Percentiles rank a stretch among this genome's conserved stretches.
Evolutionary conservation across 2,113 vertebrate genomes (phyloP).

Genomic region (Paradoxurus hermaphroditus): DNA sequence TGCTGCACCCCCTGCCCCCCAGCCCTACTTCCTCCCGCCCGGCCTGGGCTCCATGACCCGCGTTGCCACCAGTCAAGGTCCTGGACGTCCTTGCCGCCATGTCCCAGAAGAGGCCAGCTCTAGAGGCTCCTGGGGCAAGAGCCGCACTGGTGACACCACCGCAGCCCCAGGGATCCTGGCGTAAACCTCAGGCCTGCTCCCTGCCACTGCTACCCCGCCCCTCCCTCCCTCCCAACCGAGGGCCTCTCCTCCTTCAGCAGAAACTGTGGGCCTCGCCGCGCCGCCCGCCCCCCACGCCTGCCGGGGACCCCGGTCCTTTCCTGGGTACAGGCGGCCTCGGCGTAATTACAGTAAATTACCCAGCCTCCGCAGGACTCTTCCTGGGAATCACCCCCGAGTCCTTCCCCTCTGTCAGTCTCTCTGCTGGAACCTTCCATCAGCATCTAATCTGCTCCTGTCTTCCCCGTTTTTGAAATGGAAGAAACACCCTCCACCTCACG

Average conservation of each 20-base stretch:
- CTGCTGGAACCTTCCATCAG: background rate
- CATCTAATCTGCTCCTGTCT: background rate
- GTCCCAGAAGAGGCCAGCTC: background rate
- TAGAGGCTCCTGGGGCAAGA: no score
- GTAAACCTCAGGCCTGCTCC: no score
- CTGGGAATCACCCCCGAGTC: background rate
- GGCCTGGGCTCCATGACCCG: background rate
- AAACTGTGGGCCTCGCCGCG: accelerated
- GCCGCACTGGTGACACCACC: no score
- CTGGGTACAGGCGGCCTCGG: no score
- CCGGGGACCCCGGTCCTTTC: background rate
- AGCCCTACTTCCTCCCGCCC: background rate
- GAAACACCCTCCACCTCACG: background rate
- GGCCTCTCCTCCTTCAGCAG: no score
- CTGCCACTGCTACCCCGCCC: accelerated
- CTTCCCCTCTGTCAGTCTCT: background rate
- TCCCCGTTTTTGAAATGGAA: background rate
- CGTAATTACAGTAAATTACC: background rate
- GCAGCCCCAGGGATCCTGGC: no score
- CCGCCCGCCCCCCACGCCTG: background rate
- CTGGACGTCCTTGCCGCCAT: background rate
- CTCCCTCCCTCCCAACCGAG: background rate
- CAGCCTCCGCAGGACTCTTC: background rate
- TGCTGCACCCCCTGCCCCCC: no score
- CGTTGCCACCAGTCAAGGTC: accelerated